Conservation (phyloP, 64 coral and sea anemone genomes). For the Montipora capricornis region DNA sequence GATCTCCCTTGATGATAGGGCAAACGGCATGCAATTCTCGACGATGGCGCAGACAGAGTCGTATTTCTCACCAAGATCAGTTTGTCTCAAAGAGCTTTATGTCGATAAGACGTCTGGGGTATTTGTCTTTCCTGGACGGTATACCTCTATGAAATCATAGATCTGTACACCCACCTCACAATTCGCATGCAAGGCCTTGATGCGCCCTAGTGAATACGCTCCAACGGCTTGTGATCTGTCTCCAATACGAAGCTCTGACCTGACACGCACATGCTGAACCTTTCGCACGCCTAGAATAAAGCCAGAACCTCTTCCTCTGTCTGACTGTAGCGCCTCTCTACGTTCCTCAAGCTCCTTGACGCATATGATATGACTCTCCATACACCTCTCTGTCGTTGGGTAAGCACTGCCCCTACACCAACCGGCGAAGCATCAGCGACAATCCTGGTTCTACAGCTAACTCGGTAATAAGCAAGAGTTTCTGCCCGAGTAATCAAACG, state of each 20-base stretch:
- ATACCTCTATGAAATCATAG: constrained; percentile 4
- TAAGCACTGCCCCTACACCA: too few relatives aligned
- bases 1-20: constrained; percentile 40
- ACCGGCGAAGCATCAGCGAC: too few relatives aligned
- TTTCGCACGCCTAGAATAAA: too few relatives aligned
- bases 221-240: constrained; percentile 16
- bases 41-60: constrained; percentile 25
- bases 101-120: constrained; percentile 2
- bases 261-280: neutral
- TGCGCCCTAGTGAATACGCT: neutral
- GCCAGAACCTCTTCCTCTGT: too few relatives aligned
- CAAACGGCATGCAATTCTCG: constrained; percentile 21
- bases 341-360: too few relatives aligned
- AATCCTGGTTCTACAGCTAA: too few relatives aligned
- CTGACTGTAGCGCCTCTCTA: too few relatives aligned
- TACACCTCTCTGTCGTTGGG: too few relatives aligned
- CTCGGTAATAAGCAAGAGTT: too few relatives aligned
- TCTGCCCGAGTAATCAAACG: too few relatives aligned
- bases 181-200: neutral
- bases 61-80: neutral
- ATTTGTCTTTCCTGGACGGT: constrained; percentile 12
- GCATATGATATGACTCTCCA: too few relatives aligned
- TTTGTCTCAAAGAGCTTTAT: neutral
- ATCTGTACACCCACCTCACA: neutral
- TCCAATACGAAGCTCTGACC: neutral